Conservation (phyloP, 2,888 invertebrate species). For the Drepanosiphum platanoidis region DNA sequence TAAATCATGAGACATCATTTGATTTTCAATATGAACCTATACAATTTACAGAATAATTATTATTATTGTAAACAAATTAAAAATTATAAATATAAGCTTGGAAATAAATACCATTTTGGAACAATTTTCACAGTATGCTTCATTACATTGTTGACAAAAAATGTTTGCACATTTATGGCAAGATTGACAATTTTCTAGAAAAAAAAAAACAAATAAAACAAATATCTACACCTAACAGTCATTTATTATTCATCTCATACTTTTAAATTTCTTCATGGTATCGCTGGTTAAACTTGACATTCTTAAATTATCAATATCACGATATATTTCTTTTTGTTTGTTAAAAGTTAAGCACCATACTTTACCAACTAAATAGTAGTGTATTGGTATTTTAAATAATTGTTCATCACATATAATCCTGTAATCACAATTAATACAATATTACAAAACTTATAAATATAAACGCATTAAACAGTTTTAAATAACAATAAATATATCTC, state of each 20-base stretch:
- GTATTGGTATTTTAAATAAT: constrained; percentile 12
- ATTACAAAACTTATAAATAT: constrained; percentile 14
- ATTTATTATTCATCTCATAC: constrained; percentile 22
- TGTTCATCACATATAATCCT: constrained; percentile 14
- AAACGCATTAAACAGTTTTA: background rate
- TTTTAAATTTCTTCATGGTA: background rate
- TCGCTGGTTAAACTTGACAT: background rate
- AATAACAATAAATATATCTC: background rate
- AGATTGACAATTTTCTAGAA: constrained; percentile 7
- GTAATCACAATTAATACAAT: background rate
- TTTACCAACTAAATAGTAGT: constrained; percentile 54
- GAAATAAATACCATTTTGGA: constrained; percentile 66
- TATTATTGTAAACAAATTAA: background rate
- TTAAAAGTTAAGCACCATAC: background rate
- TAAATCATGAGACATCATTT: constrained; percentile 2
- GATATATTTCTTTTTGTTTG: background rate
- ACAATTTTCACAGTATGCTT: constrained; percentile 66
- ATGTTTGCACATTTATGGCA: constrained; percentile 23
- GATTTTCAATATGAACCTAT: constrained; percentile 7
- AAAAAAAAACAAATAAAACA: constrained; percentile 3
- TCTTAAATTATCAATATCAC: constrained; percentile 13
- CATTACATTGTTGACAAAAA: constrained; percentile 66
- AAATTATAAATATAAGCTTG: background rate
- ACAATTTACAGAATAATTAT: background rate
- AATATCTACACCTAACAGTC: background rate